These are phyloP conservation scores for Nomada goodeniana DNA, from an alignment of 2,888 invertebrate genomes.

Conservation along the genomic window DNA sequence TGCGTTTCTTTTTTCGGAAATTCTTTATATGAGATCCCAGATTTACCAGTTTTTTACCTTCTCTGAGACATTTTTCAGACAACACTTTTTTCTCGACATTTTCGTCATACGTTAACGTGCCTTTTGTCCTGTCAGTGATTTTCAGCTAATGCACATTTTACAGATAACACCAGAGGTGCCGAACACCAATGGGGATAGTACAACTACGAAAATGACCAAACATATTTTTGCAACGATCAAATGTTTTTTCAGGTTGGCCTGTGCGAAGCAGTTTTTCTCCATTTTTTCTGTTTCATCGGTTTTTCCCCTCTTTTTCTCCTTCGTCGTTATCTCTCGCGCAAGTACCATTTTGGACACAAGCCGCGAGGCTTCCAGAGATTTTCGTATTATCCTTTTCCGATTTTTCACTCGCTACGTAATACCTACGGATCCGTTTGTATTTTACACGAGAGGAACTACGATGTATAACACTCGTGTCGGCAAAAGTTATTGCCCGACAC, in stretches of 20 bases:
- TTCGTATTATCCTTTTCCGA: background rate
- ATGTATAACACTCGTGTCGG: too few species aligned
- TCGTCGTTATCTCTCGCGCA: too few species aligned
- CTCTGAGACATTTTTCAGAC: background rate
- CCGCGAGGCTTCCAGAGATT: background rate
- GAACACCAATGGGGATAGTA: background rate
- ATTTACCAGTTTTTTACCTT: too few species aligned
- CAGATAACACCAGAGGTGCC: constrained; percentile 10
- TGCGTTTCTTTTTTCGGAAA: background rate
- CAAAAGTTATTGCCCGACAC: background rate
- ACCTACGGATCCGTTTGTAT: constrained; percentile 9
- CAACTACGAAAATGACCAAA: background rate
- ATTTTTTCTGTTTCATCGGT: too few species aligned
- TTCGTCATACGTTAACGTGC: constrained; percentile 13
- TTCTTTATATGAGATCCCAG: too few species aligned
- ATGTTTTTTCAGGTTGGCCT: constrained; percentile 52
- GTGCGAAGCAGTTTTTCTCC: background rate
- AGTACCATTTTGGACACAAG: too few species aligned
- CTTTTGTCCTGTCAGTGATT: background rate
- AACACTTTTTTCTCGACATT: background rate
- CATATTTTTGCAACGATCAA: constrained; percentile 43
- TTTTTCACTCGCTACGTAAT: background rate
- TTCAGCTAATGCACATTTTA: constrained; percentile 27
- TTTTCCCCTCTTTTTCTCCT: too few species aligned
- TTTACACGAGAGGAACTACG: too few species aligned